phyloP scores from a whole-genome alignment of 2,888 invertebrate genomes.

The Athalia cordata region DNA sequence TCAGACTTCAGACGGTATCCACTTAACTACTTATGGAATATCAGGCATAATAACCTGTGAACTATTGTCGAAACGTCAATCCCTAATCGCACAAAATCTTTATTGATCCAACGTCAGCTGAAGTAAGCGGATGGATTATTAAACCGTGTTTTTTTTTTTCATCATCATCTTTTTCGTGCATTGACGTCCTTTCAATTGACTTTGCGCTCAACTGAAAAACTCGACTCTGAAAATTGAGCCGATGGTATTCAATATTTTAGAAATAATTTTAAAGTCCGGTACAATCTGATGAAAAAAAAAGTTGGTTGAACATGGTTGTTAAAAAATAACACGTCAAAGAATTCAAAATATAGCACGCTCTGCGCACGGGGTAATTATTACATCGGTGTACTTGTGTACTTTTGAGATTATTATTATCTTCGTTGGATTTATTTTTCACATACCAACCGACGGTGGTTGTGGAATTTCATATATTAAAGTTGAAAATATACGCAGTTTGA shows the following conservation, averaged over 20 bases:
- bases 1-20: not conserved
- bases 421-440: not conserved
- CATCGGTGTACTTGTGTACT: not conserved
- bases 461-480: not conserved
- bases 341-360: not conserved
- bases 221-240: not conserved
- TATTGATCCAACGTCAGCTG: too few species aligned
- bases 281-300: not conserved
- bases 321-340: not conserved
- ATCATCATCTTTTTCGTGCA: not conserved
- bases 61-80: not conserved
- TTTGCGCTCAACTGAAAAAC: too few species aligned
- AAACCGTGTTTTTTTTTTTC: not conserved
- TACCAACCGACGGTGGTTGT: not conserved
- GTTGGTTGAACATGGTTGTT: not conserved
- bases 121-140: not conserved
- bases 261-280: not conserved
- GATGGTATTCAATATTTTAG: not conserved
- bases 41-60: constrained; percentile 1
- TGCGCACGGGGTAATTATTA: too few species aligned
- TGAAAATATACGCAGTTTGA: constrained; percentile 9
- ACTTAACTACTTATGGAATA: not conserved
- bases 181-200: not conserved
- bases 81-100: not conserved
- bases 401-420: not conserved